phyloP scores from a whole-genome alignment of 1,140 invertebrate genomes.

The Hycleus cichorii region DNA sequence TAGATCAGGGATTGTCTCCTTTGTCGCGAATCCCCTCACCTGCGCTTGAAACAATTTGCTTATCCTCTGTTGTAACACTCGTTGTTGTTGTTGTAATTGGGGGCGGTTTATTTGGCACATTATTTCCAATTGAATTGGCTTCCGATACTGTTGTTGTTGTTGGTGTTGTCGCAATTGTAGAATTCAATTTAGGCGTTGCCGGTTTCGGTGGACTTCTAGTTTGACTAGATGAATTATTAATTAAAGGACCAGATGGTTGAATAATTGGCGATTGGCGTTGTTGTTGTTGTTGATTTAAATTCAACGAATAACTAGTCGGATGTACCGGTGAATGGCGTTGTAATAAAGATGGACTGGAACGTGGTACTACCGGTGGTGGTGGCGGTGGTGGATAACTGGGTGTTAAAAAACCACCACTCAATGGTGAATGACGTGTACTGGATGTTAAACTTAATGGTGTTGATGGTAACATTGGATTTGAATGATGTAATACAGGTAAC shows the following conservation, averaged over 20 bases:
- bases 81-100: not conserved
- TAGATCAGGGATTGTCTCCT: constrained; percentile 39
- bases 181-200: constrained; percentile 25
- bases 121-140: constrained; percentile 2
- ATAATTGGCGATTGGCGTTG: constrained; percentile 34
- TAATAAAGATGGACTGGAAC: constrained; percentile 32
- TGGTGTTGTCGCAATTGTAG: not conserved
- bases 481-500: constrained; percentile 28
- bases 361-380: constrained; percentile 29
- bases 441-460: constrained; percentile 24
- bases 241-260: constrained; percentile 37
- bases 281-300: constrained; percentile 26
- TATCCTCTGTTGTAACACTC: not conserved
- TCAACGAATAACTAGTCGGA: constrained; percentile 29
- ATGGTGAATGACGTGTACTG: constrained; percentile 27
- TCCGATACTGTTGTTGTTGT: constrained; percentile 19
- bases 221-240: constrained; percentile 24
- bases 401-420: constrained; percentile 21
- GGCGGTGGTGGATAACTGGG: constrained; percentile 16
- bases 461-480: constrained; percentile 34
- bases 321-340: constrained; percentile 35
- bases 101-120: not conserved
- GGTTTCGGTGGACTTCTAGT: constrained; percentile 19
- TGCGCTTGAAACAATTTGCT: constrained; percentile 24
- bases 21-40: constrained; percentile 35